These are phyloP conservation scores for Probosciger aterrimus DNA, from an alignment of 2,113 vertebrate species.

Conservation along the genomic window DNA sequence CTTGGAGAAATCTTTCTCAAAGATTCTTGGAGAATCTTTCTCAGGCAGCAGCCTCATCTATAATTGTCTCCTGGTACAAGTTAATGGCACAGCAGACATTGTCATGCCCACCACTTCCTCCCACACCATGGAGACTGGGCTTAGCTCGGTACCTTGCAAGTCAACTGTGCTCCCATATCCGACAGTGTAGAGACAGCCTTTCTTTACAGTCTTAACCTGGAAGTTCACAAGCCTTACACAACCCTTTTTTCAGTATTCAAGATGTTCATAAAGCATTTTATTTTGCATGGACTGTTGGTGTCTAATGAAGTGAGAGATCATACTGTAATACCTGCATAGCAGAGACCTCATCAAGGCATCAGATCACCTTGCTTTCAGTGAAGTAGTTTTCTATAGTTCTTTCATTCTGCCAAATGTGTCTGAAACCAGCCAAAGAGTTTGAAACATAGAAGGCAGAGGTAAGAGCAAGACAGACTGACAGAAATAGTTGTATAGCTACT, in stretches of 20 bases:
- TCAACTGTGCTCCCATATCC: accelerated
- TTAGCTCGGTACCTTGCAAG: neutral
- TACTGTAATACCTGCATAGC: neutral
- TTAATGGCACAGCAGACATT: neutral
- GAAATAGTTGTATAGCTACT: neutral
- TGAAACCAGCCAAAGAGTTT: neutral
- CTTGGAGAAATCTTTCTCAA: neutral
- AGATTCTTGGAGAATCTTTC: neutral
- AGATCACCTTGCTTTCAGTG: neutral
- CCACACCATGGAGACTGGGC: neutral
- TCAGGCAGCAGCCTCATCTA: neutral
- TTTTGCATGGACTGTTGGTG: neutral
- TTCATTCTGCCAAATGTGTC: neutral
- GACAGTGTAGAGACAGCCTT: neutral
- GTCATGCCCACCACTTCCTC: neutral
- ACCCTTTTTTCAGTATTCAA: neutral
- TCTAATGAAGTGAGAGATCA: neutral
- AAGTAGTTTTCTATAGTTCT: neutral
- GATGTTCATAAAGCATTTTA: neutral
- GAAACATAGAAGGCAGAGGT: neutral
- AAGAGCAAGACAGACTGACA: neutral
- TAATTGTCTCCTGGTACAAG: neutral
- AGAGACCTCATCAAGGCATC: neutral
- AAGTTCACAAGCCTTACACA: neutral
- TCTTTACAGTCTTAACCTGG: neutral